Evolutionary conservation across 2,797 vertebrate genomes (phyloP).

Genomic region (Apogon hyalosoma): DNA sequence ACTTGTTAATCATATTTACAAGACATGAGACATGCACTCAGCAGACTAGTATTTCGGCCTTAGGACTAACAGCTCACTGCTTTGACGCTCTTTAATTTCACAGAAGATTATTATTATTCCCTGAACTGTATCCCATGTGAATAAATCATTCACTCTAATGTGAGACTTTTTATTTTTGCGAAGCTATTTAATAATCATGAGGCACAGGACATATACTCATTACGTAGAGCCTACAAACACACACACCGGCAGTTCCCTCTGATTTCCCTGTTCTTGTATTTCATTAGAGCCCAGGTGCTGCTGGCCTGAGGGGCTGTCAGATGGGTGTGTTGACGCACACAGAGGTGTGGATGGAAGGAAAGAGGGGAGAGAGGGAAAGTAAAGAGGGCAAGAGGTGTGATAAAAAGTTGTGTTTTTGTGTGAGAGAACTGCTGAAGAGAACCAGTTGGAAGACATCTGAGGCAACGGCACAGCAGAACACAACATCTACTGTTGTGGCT

Average conservation of each 20-base stretch:
- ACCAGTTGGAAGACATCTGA: constrained; percentile 36
- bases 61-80: constrained; percentile 19
- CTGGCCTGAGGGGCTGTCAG: constrained; percentile 64
- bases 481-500: constrained; percentile 33
- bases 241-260: constrained; percentile 50
- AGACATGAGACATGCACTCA: constrained; percentile 51
- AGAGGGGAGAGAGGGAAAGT: constrained; percentile 25
- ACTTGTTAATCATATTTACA: constrained; percentile 52
- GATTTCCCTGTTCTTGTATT: constrained; percentile 64
- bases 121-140: constrained; percentile 33
- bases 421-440: constrained; percentile 24
- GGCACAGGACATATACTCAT: constrained; percentile 45
- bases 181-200: constrained; percentile 42
- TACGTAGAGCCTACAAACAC: constrained; percentile 47
- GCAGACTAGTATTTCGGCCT: constrained; percentile 46
- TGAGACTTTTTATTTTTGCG: constrained; percentile 37
- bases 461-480: constrained; percentile 4
- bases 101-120: constrained; percentile 39
- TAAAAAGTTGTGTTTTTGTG: constrained; percentile 38
- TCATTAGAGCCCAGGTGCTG: constrained; percentile 77
- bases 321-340: constrained; percentile 53
- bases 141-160: constrained; percentile 57
- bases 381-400: constrained; percentile 40
- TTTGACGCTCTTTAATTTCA: constrained; percentile 55
- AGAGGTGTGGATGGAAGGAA: constrained; percentile 51